Evolutionary conservation across 1,140 invertebrate genomes (phyloP), one percentile per base, ranked within the genome.

Genomic region (Probaryconus sp.): DNA sequence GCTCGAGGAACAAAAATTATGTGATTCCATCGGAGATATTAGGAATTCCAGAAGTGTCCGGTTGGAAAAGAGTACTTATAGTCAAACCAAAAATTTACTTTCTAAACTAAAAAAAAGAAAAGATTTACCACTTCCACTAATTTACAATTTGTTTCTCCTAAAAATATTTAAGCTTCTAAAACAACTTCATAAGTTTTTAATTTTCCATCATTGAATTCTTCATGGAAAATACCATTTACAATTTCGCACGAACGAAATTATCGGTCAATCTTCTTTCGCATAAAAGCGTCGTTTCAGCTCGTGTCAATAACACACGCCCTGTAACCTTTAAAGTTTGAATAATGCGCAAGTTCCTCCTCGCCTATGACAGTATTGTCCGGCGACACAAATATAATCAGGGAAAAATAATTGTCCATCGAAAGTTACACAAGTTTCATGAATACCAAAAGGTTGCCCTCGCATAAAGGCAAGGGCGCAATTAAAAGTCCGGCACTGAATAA

Each of bases 351-450:
- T 38, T 53, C 5, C 18, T 11, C 10, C 21, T 14, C n/a, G n/a
- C n/a, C n/a, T n/a, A n/a, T n/a, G n/a, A n/a, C n/a, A n/a, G n/a
- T n/a, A n/a, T n/a, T n/a, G n/a, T n/a, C n/a, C n/a, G n/a, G 14
- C 50, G 17, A 40, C 38, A 42, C 10, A 42, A 55, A 42, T 60
- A 40, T 40, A 48, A 61, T 48, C 31, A 63, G 43, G 42, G 47
- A 63, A 64, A 64, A 51, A 51, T 50, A 63, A 63, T 51, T 53
- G 47, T 45, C 13, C 30, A 51, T 51, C 43, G 43, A 63, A 63
- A 63, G 47, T 53, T 53, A 64, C n/a, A n/a, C 40, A 64, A 50
- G 10, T 26, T 24, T 31, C 26, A 45, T 37, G 60, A 64, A 53
- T 45, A 51, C 5, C 26, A 45, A 53, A 45, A 64, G 11, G 13